These are phyloP conservation scores for Heteractis magnifica DNA, from an alignment of 92 coral and sea anemone genomes.

Conservation along the genomic window DNA sequence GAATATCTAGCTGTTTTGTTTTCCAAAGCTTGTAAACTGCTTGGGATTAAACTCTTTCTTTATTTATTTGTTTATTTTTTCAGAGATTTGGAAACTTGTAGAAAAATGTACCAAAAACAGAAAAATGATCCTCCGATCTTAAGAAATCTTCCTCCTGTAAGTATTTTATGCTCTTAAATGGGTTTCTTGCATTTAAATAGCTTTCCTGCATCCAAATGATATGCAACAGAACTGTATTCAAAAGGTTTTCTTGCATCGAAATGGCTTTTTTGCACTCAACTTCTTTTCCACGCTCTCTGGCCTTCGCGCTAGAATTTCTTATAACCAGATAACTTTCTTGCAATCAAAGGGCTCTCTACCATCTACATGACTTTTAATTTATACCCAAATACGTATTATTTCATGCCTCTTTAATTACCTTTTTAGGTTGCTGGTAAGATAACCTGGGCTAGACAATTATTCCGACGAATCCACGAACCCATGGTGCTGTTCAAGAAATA, in stretches of 20 bases:
- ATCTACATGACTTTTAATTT: background rate
- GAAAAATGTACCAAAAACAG: constrained; percentile 93
- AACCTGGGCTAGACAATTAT: constrained; percentile 95
- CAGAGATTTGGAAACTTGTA: constrained; percentile 94
- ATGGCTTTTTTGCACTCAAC: background rate
- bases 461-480: constrained; percentile 96
- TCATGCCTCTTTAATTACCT: background rate
- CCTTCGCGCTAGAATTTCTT: background rate
- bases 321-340: background rate
- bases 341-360: background rate
- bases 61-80: background rate
- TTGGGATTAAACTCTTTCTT: background rate
- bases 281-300: background rate
- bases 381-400: background rate
- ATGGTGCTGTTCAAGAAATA: constrained; percentile 78
- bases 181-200: background rate
- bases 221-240: background rate
- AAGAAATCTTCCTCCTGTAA: constrained; percentile 96
- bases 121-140: constrained; percentile 97
- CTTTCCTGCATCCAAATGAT: background rate
- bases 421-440: constrained; percentile 94
- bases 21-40: background rate
- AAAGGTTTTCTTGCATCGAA: background rate
- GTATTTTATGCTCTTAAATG: constrained; percentile 11
- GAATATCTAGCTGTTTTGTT: background rate